Base-by-base conservation (phyloP, 2,888 invertebrate genomes). In the Chymomyza caudatula region DNA sequence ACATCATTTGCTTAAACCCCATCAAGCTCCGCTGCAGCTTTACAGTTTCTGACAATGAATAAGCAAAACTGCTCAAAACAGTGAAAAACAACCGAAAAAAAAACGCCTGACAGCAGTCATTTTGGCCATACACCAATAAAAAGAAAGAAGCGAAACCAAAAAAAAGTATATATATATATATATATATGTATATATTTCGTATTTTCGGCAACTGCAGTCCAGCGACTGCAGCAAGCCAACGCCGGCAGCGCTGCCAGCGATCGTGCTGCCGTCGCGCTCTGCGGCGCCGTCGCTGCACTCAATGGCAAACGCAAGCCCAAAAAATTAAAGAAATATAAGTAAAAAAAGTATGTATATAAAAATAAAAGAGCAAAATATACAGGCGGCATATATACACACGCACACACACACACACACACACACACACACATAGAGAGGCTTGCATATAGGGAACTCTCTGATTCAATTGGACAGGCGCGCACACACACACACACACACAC, bases 381-480 rank as follows among this genome's bases (percentile, higher is more conserved):
- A 76, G 76, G 71, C 70, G 71, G 25, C 17, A 74, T 68, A 68
- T 55, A 69, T 63, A 25, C 52, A 44, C 49, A 52, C 37, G 57
- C 19, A 60, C 19, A 60, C n/a, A 62, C 63, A 58, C 64, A 37
- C 42, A 60, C 57, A 61, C 25, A 54, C 47, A 43, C 59, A 60
- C 19, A 53, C 13, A 42, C 42, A 29, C n/a, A 47, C 19, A 47
- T 47, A 19, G 19, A 44, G 8, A 8, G 47, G 47, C 47, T 2
- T 13, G 47, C 63, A 51, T 17, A 13, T 68, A 73, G 73, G 71
- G 67, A 65, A 73, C 79, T 88, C 88, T 87, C 89, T 78, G 87
- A 87, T 88, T 88, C 89, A 88, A 88, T 89, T 89, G 88, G 88
- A 86, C 89, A 86, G 84, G 78, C 79, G 75, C 76, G 51, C 13